phyloP scores from a whole-genome alignment of 2,888 invertebrate species.

The Sipunculus nudus region DNA sequence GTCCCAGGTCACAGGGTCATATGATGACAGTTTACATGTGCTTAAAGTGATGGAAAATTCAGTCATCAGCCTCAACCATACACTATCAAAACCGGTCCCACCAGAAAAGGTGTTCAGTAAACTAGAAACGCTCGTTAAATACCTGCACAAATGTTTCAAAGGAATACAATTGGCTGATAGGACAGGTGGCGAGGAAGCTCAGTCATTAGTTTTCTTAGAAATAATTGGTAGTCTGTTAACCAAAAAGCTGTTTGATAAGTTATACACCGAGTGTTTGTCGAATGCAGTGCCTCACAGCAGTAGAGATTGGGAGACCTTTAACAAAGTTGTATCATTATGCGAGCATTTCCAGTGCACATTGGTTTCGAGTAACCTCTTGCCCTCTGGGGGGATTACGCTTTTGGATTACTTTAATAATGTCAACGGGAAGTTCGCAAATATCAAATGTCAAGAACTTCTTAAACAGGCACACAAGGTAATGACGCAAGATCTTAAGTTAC shows the following conservation, averaged over 20 bases:
- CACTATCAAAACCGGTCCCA: conserved; percentile 17
- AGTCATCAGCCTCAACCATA: too few species aligned
- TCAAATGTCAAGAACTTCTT: conserved; percentile 35
- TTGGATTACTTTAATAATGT: conserved; percentile 41
- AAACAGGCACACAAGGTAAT: conserved; percentile 30
- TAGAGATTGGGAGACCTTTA: conserved; percentile 30
- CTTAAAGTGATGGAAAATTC: too few species aligned
- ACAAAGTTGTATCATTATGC: conserved; percentile 19
- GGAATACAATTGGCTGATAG: not conserved
- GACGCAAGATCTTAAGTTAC: conserved; percentile 25
- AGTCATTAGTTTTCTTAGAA: conserved; percentile 1
- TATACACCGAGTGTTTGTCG: conserved; percentile 35
- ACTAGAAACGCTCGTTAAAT: conserved; percentile 31
- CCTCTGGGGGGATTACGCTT: conserved; percentile 15
- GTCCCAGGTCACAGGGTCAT: too few species aligned
- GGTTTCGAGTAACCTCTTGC: conserved; percentile 21
- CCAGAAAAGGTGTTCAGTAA: conserved; percentile 34
- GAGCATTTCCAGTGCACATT: conserved; percentile 35
- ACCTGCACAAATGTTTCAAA: conserved; percentile 20
- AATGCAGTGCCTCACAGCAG: conserved; percentile 25
- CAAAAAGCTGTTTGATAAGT: conserved; percentile 30
- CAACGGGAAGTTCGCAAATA: conserved; percentile 36
- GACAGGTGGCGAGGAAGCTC: not conserved
- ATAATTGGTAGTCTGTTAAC: conserved; percentile 24
- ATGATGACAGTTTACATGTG: too few species aligned